Percentiles rank a stretch among this genome's conserved stretches.
These are phyloP conservation scores for Saccostrea cuccullata DNA, from an alignment of 1,140 invertebrate genomes.

Conservation along the genomic window DNA sequence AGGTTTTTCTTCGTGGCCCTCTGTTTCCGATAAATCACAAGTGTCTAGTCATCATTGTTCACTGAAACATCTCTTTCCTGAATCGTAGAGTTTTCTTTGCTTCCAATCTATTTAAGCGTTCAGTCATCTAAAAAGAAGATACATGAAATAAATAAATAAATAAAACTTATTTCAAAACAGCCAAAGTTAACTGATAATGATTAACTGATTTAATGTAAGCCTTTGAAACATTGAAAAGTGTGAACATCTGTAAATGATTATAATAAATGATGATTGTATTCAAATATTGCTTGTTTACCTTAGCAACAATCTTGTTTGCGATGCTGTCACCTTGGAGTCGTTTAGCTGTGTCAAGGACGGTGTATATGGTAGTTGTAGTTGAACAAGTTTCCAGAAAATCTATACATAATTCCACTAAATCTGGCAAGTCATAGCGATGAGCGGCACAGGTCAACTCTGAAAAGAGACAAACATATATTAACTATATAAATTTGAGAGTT, in stretches of 20 bases:
- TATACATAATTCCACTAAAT: neutral
- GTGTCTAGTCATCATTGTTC: neutral
- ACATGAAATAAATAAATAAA: neutral
- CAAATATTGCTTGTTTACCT: neutral
- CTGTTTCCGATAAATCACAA: too few species aligned
- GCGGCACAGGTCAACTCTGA: conserved; percentile 5
- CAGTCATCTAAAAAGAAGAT: neutral
- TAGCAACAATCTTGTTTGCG: neutral
- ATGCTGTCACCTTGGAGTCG: neutral
- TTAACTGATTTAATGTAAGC: too few species aligned
- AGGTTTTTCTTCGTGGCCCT: too few species aligned
- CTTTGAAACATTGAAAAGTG: too few species aligned
- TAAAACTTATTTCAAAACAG: too few species aligned
- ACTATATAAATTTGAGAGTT: neutral
- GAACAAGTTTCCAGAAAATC: conserved; percentile 12
- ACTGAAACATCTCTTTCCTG: neutral
- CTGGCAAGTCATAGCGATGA: neutral
- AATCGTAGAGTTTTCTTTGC: neutral
- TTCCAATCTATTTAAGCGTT: neutral
- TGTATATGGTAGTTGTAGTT: neutral
- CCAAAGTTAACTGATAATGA: too few species aligned
- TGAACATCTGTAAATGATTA: too few species aligned
- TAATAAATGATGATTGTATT: too few species aligned
- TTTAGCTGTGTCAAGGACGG: conserved; percentile 5
- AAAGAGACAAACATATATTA: neutral